Evolutionary conservation across 2,113 vertebrate species (phyloP).

Genomic region (Protomyctophum bolini): DNA sequence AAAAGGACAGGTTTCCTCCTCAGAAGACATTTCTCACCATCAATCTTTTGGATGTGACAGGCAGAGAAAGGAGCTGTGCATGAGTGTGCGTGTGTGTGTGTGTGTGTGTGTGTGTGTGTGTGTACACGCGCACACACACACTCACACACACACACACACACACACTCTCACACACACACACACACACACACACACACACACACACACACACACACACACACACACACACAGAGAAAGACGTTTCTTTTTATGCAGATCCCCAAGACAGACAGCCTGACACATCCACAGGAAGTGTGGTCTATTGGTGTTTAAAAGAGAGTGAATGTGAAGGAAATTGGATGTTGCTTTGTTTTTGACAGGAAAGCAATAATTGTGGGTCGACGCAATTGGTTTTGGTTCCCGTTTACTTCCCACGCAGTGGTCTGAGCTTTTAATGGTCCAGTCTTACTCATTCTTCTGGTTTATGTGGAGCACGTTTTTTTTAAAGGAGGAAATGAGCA

Average conservation of each 20-base stretch:
- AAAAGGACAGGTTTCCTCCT: conserved; percentile 51
- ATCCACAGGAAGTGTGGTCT: conserved; percentile 58
- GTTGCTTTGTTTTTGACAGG: conserved; percentile 53
- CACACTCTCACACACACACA: conserved; percentile 27
- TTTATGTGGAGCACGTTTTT: conserved; percentile 16
- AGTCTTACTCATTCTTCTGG: conserved; percentile 14
- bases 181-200: conserved; percentile 9
- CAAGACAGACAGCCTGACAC: conserved; percentile 36
- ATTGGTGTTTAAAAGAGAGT: conserved; percentile 21
- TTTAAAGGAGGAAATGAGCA: conserved; percentile 25
- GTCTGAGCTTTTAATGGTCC: conserved; percentile 24
- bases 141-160: conserved; percentile 39
- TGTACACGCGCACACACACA: conserved; percentile 39
- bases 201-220: conserved; percentile 24
- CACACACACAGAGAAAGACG: conserved; percentile 19
- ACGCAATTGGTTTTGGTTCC: conserved; percentile 38
- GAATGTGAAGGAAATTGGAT: conserved; percentile 52
- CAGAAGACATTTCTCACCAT: conserved; percentile 77
- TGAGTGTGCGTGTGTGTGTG: no score
- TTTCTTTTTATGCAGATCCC: neutral
- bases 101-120: conserved; percentile 28
- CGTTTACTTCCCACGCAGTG: conserved; percentile 38
- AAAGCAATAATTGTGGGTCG: conserved; percentile 47
- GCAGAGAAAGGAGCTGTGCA: conserved; percentile 68
- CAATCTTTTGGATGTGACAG: conserved; percentile 77